phyloP scores from a whole-genome alignment of 2,113 vertebrate species.

The Agapornis roseicollis region DNA sequence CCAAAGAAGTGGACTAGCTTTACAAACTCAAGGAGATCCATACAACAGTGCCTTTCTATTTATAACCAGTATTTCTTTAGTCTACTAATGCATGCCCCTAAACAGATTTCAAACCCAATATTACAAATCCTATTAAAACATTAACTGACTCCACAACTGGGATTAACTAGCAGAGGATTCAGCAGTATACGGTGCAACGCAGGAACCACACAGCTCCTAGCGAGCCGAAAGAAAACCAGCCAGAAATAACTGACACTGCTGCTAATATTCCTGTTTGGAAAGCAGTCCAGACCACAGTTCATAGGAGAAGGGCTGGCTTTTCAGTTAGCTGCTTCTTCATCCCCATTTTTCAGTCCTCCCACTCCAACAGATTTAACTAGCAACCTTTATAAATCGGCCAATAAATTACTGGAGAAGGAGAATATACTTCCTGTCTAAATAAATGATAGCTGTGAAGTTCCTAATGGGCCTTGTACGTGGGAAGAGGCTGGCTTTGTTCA shows the following conservation, averaged over 20 bases:
- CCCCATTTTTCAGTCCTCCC: slow-evolving; percentile 18
- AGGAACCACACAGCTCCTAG: not conserved
- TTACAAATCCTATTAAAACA: not conserved
- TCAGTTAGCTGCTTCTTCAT: not conserved
- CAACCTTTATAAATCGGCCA: slow-evolving; percentile 15
- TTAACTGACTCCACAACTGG: not conserved
- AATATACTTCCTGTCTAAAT: slow-evolving; percentile 45
- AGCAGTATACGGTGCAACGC: not conserved
- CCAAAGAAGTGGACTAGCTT: not conserved
- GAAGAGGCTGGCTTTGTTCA: slow-evolving; percentile 40
- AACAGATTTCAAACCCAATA: not conserved
- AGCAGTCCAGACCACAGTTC: not conserved
- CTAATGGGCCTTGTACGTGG: not conserved
- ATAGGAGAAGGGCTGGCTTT: slow-evolving; percentile 13
- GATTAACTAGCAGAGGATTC: not conserved
- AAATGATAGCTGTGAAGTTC: slow-evolving; percentile 29
- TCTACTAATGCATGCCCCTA: not conserved
- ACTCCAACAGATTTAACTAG: slow-evolving; percentile 22
- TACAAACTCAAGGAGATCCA: not conserved
- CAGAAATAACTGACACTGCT: slow-evolving; percentile 1
- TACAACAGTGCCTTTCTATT: not conserved
- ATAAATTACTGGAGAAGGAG: slow-evolving; percentile 38
- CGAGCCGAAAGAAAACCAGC: not conserved
- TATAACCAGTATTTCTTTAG: not conserved
- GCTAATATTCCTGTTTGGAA: not conserved